Base-by-base conservation (phyloP, 2,113 vertebrate species). In the Vombatus ursinus region DNA sequence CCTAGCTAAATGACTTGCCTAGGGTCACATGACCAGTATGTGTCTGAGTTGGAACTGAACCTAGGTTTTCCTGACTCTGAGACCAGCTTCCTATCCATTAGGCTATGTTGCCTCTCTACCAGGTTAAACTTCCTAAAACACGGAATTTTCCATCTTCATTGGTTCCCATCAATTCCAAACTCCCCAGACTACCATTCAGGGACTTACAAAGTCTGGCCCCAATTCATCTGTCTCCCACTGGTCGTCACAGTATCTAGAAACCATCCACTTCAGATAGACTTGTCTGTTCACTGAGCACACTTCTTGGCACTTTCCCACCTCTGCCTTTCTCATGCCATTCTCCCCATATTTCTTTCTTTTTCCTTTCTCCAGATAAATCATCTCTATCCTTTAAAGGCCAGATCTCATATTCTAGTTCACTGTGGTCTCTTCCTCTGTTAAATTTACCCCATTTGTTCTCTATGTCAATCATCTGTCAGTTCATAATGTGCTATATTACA, bases 191-290 rank as follows among this genome's bases (percentile, higher is more conserved):
- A n/a, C 23, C 48, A 1, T 53, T 50, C 1, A 12, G 2, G 1
- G 3, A 89, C 57, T 53, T 89, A 37, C 1, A 44, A 84, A 0
- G 1, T 90, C 31, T 90, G 89, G 91, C 24, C 50, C 53, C 52
- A 50, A 19, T 8, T 25, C 44, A 5, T 11, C 16, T 19, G 7
- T 0, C 9, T 44, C 37, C 8, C 0, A 5, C 28, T 61, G 2
- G 51, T 61, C 77, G 53, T 47, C 77, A 2, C 25, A 8, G 23
- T 10, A 9, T 28, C 2, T 25, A 11, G 23, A 12, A 12, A 25
- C 19, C 57, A 22, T 50, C 54, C 49, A 44, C 28, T 49, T 3
- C 37, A 37, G 23, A 24, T 26, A 31, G 0, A 9, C 0, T 50
- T n/a, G 51, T 91, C 68, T 9, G 9, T 1, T 11, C 1, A 28